Evolutionary conservation across 1,140 invertebrate species (phyloP).

Genomic region (Caenorhabditis brenneri): DNA sequence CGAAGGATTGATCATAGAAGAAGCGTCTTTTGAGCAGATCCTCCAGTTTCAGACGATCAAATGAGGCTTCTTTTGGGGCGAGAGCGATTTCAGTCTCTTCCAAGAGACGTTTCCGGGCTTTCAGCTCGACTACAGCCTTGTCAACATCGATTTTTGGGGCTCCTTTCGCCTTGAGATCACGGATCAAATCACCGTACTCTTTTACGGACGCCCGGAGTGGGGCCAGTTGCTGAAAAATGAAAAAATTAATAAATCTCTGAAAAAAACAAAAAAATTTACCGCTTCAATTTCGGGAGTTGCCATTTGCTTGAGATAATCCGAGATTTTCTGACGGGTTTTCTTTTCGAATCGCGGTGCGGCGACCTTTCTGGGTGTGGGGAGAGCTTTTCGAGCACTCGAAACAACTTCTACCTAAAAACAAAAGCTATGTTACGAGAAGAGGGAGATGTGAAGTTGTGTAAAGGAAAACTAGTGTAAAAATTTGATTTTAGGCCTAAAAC

Average conservation of each 20-base stretch:
- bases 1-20: constrained; percentile 98
- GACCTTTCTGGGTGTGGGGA: background rate
- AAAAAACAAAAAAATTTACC: constrained; percentile 61
- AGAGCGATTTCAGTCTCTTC: constrained; percentile 91
- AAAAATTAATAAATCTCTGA: too few relatives aligned
- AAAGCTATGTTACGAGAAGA: background rate
- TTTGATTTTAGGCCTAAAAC: too few relatives aligned
- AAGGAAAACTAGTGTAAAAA: too few relatives aligned
- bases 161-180: constrained; percentile 82
- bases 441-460: background rate
- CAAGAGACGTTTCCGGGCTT: constrained; percentile 85
- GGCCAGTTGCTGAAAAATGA: constrained; percentile 64
- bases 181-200: constrained; percentile 83
- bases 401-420: constrained; percentile 10
- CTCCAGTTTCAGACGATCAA: constrained; percentile 92
- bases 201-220: constrained; percentile 62
- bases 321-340: constrained; percentile 47
- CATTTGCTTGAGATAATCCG: constrained; percentile 60
- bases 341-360: constrained; percentile 36
- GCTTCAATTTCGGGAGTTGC: constrained; percentile 66
- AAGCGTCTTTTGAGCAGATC: constrained; percentile 95
- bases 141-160: constrained; percentile 90
- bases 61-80: constrained; percentile 77
- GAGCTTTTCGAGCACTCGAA: constrained; percentile 17
- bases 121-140: constrained; percentile 89